Conservation (phyloP, 2,888 invertebrate species). For the Stenichneumon culpator region DNA sequence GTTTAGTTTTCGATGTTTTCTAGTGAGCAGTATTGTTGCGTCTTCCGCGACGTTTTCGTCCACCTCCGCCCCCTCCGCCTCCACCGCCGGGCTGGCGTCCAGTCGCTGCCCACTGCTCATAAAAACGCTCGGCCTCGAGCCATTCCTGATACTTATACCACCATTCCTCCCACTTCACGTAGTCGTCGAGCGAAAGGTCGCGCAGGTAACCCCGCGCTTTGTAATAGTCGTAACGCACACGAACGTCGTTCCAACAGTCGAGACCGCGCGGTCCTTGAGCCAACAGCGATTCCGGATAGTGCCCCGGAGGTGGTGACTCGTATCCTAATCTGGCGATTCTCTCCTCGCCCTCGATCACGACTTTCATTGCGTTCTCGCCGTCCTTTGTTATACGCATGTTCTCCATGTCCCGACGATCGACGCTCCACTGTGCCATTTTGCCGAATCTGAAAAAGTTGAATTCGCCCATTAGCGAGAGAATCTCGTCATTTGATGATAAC, state of each 20-base stretch:
- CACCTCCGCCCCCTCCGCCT: constrained; percentile 80
- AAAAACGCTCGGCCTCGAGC: constrained; percentile 93
- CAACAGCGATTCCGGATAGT: constrained; percentile 92
- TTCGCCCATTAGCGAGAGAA: not conserved
- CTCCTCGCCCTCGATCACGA: constrained; percentile 90
- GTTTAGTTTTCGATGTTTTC: constrained; percentile 51
- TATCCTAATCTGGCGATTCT: constrained; percentile 86
- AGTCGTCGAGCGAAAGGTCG: constrained; percentile 92
- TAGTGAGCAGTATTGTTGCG: constrained; percentile 80
- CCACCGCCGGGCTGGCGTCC: constrained; percentile 85
- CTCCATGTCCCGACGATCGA: constrained; percentile 94
- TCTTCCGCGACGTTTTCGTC: constrained; percentile 81
- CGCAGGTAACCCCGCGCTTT: constrained; percentile 94
- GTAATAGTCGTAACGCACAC: constrained; percentile 95
- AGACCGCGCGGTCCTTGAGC: constrained; percentile 91
- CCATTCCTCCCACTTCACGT: constrained; percentile 97
- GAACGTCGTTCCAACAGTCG: constrained; percentile 95
- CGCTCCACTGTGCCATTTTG: constrained; percentile 96
- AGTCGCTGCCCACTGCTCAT: constrained; percentile 89
- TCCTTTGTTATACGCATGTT: constrained; percentile 95
- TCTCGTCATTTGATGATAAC: too few relatives aligned
- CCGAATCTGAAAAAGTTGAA: constrained; percentile 88
- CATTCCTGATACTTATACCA: constrained; percentile 97
- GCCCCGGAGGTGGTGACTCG: constrained; percentile 89
- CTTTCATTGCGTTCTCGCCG: constrained; percentile 89